Base-by-base conservation (phyloP, 2,888 invertebrate genomes). In the Cryptus armator region DNA sequence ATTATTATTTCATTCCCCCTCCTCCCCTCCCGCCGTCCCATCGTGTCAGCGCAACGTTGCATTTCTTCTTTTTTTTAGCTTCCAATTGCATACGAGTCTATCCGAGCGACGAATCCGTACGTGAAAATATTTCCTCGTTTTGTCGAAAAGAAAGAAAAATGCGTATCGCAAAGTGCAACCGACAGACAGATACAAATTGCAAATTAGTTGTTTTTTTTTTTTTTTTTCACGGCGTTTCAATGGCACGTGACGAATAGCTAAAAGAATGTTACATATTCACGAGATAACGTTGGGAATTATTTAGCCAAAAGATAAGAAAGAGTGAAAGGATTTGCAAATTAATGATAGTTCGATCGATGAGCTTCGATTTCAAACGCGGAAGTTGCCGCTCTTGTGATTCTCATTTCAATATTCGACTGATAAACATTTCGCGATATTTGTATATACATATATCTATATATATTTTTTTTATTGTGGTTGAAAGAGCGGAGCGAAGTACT, bases 401-500 rank as follows among this genome's bases (percentile, higher is more conserved):
- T 37, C 37, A 37, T 37, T 37, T 37, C 1, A 37, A 37, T 37
- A 37, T 9, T 7, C 37, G 7, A 37, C 1, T 9, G 37, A 7
- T 37, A 37, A 5, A 37, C 37, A 37, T 37, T 37, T 37, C 37
- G 9, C 37, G 6, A 9, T 37, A 9, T 37, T 37, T 37, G 9
- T 37, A 7, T 37, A 7, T 37, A 37, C 37, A 37, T 37, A 37
- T 9, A 37, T 24, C 24, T 24, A 19, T 68, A 48, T 43, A 59
- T 53, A 24, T 51, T 59, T 68, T 16, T 75, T 75, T 43, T 53
- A 24, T 56, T 5, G 48, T 3, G 43, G 37, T 29, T 19, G 59
- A 87, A 89, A 87, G 86, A 37, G 59, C 85, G 82, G 78, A 86
- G 86, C 79, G 76, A 80, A 81, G 72, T 66, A 19, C 70, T 56